Evolutionary conservation across 1,140 invertebrate genomes (phyloP), one percentile per base, ranked within the genome.

Genomic region (Drosophila azteca): DNA sequence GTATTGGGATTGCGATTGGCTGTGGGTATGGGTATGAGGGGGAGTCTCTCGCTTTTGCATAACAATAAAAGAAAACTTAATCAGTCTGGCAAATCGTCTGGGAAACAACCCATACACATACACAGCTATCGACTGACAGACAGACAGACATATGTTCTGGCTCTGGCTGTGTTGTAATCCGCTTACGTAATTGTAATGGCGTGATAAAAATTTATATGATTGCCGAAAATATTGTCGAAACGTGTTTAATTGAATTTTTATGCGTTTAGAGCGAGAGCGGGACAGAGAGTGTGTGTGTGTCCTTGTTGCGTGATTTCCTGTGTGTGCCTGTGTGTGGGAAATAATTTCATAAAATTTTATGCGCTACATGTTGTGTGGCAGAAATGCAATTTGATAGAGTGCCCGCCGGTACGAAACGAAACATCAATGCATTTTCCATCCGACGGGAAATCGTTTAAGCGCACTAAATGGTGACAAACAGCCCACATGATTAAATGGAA

Each of bases 181-280:
- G 78, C 69, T 87, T 88, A 79, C 82, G 83, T 87, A 87, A 87
- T 87, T 87, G 82, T 87, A 85, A 85, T 82, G 78, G 64, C 83
- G 78, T 79, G 82, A 85, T 87, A 82, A 87, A 87, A 87, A 85
- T 85, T 85, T 71, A 85, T 85, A 81, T 87, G 63, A 85, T 66
- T 87, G 78, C 78, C 35, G 46, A 82, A 85, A 88, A 88, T 87
- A 87, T 88, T 76, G 78, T 72, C 51, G 75, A 82, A 88, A 87
- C 83, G 83, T 87, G 82, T 87, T 87, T 87, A 87, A 87, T 87
- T 87, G 82, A 87, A 88, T 87, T 87, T 88, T 88, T 88, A 87
- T 87, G 83, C 75, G 77, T 75, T 76, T 26, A 26, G 24, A 4
- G 24, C n/a, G n/a, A 26, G 24, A 20, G 17, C 17, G 1, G 17